A percentile compares a stretch with the other conserved stretches of the same genome.
Conservation (phyloP, 2,797 vertebrate species). For the Varecia variegata region DNA sequence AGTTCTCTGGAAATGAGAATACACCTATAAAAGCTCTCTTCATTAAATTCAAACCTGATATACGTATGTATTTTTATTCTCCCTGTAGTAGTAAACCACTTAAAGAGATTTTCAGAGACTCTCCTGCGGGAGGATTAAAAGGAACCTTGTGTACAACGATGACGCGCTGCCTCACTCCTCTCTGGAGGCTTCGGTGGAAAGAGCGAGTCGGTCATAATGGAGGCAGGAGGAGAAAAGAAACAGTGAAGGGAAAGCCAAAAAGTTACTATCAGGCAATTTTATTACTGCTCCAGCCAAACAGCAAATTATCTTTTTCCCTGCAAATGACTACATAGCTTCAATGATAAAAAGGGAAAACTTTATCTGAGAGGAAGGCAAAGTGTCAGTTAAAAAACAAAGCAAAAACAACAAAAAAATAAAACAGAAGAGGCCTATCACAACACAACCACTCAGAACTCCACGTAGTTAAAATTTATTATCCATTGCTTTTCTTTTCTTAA, state of each 20-base stretch:
- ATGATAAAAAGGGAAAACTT: not conserved
- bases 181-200: constrained; percentile 20
- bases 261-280: constrained; percentile 54
- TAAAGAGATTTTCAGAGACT: constrained; percentile 45
- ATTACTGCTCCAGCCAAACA: constrained; percentile 52
- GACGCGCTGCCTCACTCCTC: constrained; percentile 36
- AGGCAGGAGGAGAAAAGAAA: not conserved
- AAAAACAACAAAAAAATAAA: not conserved
- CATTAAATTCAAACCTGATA: constrained; percentile 18
- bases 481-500: not conserved
- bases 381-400: constrained; percentile 48
- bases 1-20: constrained; percentile 75
- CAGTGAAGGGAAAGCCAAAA: constrained; percentile 2
- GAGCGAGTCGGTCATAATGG: not conserved
- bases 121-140: constrained; percentile 60
- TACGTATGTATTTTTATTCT: constrained; percentile 61
- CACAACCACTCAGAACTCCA: not conserved
- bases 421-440: not conserved
- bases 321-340: constrained; percentile 37
- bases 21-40: constrained; percentile 27
- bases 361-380: not conserved
- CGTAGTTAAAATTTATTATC: constrained; percentile 24
- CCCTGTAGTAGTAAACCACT: constrained; percentile 50
- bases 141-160: not conserved
- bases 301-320: constrained; percentile 47